phyloP scores from a whole-genome alignment of 53 echinoderm and acorn worm genomes.

The Mesocentrotus franciscanus region DNA sequence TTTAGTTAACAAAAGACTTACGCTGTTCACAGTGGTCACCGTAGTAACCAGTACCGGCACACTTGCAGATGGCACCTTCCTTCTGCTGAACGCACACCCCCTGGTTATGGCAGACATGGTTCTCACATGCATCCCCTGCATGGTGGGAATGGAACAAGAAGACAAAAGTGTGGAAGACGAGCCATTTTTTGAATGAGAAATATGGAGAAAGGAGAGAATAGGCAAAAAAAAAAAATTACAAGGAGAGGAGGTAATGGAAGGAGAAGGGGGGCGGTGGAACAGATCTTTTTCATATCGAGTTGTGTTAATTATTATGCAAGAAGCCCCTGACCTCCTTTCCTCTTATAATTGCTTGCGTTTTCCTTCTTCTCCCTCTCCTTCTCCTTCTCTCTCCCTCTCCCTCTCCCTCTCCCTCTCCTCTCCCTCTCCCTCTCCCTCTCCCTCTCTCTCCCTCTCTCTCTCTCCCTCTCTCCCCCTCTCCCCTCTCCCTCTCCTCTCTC shows the following conservation, averaged over 20 bases:
- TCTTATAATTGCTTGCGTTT: no score
- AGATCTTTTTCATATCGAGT: no score
- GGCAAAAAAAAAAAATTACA: neutral
- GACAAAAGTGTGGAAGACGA: neutral
- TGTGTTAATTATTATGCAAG: no score
- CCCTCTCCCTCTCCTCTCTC: no score
- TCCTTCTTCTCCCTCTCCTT: no score
- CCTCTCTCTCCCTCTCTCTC: no score
- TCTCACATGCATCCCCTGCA: constrained; percentile 76
- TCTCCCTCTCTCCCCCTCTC: no score
- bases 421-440: no score
- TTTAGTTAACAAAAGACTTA: constrained; percentile 53
- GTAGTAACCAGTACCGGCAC: constrained; percentile 83
- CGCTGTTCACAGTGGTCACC: constrained; percentile 75
- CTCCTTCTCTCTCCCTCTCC: neutral
- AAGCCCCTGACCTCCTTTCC: no score
- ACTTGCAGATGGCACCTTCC: constrained; percentile 73
- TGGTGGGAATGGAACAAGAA: neutral
- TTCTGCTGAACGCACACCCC: constrained; percentile 80
- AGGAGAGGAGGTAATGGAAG: neutral
- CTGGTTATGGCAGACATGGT: constrained; percentile 75
- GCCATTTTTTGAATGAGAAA: no score
- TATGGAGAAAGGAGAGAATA: neutral
- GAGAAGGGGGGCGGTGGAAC: neutral
- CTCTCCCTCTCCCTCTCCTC: no score